These are phyloP conservation scores for Micrasema longulum DNA, from an alignment of 1,140 invertebrate genomes.

Conservation along the genomic window DNA sequence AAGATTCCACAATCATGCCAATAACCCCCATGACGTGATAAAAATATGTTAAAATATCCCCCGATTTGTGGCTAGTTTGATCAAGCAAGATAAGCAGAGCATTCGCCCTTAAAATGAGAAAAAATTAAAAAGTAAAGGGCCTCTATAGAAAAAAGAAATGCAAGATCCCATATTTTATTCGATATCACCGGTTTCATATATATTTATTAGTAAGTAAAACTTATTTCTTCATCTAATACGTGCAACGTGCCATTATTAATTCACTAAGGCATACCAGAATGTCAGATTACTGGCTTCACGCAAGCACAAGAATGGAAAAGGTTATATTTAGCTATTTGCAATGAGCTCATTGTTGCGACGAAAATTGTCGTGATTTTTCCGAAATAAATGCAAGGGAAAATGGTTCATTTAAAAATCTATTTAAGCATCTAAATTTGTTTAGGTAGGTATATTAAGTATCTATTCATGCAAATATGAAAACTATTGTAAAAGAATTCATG, in stretches of 20 bases:
- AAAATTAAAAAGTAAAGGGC: too few species aligned
- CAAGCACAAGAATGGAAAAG: slow-evolving; percentile 52
- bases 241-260: slow-evolving; percentile 52
- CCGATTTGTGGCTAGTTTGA: not conserved
- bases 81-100: not conserved
- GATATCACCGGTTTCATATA: not conserved
- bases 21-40: not conserved
- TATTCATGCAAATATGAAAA: slow-evolving; percentile 23
- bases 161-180: not conserved
- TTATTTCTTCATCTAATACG: slow-evolving; percentile 49
- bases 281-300: slow-evolving; percentile 48
- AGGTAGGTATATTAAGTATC: slow-evolving; percentile 36
- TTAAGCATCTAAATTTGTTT: too few species aligned
- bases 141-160: slow-evolving; percentile 10
- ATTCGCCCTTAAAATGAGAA: too few species aligned
- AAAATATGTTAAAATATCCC: not conserved
- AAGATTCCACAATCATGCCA: not conserved
- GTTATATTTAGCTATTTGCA: slow-evolving; percentile 49
- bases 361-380: too few species aligned
- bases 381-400: too few species aligned
- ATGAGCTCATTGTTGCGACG: slow-evolving; percentile 26
- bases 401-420: too few species aligned
- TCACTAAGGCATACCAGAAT: slow-evolving; percentile 53
- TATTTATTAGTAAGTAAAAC: not conserved
- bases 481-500: too few species aligned